Base-by-base conservation (phyloP, 2,113 vertebrate species). In the Tragelaphus strepsiceros region DNA sequence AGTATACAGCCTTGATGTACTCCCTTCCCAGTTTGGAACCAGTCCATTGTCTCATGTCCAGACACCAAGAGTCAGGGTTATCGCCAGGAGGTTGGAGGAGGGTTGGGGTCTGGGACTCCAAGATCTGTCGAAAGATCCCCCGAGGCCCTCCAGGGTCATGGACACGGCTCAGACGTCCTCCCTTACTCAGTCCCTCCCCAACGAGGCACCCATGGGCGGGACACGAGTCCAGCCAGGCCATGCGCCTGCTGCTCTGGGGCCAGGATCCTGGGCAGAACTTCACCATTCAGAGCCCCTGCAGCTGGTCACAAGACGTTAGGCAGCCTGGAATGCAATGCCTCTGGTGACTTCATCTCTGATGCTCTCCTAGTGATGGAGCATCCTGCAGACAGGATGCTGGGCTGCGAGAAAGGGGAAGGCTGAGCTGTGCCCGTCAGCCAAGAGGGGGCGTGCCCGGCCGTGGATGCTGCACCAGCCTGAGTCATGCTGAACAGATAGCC, bases 1-100 rank as follows among this genome's bases (percentile, higher is more conserved):
- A 74, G 2, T 24, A 22, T 13, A 22, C 35, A 13, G 5, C 67
- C 67, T 35, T 39, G 67, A 39, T 5, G 1, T 6, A 3, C 67
- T 39, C 67, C 67, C 39, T 39, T 74, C 35, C 5, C 67, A 12
- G 10, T 22, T 74, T 3, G 67, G 67, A 74, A 74, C 67, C 35
- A 74, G 67, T 39, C 35, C 21, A 3, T 13, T 24, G n/a, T 24
- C 19, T 12, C 67, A 9, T 3, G 32, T 49, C 49, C 12, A 22
- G 53, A 6, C 67, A 7, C 64, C 13, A 3, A 28, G 53, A 8
- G 5, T 8, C 77, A 12, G 10, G 1, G 58, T 17, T 7, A 7
- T 3, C 2, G 0, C 2, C 11, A 39, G 11, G 77, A 46, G 7
- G 53, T 4, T 0, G 2, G 3, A 8, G 3, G 4, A 2, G 22